A percentile compares a stretch with the other conserved stretches of the same genome.
Evolutionary conservation across 92 coral and sea anemone genomes (phyloP).

Genomic region (Parazoanthus swiftii): DNA sequence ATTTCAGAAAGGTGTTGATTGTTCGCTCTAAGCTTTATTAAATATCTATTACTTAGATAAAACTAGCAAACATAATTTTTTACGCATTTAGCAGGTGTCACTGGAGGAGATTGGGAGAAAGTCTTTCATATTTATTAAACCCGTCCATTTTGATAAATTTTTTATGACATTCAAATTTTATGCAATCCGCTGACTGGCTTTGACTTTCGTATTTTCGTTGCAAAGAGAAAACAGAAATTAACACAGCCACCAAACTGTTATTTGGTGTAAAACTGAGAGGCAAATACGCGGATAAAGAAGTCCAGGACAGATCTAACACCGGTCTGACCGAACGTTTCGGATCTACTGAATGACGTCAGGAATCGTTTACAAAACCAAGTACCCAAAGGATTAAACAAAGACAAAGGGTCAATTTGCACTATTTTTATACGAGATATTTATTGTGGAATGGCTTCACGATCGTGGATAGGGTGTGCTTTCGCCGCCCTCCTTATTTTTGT

Average conservation of each 20-base stretch:
- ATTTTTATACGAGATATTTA: constrained; percentile 16
- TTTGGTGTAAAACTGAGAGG: neutral
- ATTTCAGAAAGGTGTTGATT: neutral
- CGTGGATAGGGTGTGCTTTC: constrained; percentile 2
- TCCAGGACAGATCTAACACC: neutral
- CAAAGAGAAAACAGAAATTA: neutral
- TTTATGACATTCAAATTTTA: neutral
- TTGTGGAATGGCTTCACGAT: constrained; percentile 29
- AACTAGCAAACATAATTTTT: neutral
- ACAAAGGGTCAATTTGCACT: neutral
- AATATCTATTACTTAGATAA: neutral
- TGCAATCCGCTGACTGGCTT: constrained; percentile 23
- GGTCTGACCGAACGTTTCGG: neutral
- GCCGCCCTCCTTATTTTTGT: constrained; percentile 6
- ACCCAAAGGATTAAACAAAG: constrained; percentile 21
- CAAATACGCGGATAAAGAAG: neutral
- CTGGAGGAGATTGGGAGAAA: constrained; percentile 24
- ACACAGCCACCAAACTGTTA: neutral
- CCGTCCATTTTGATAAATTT: constrained; percentile 5
- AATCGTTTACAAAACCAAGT: constrained; percentile 9
- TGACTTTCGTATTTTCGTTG: neutral
- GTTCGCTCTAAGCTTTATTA: neutral
- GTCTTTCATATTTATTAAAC: constrained; percentile 13
- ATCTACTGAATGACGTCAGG: constrained; percentile 27
- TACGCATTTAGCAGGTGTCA: constrained; percentile 1